Base-by-base conservation (phyloP, 2,113 vertebrate genomes). In the Setophaga coronata region DNA sequence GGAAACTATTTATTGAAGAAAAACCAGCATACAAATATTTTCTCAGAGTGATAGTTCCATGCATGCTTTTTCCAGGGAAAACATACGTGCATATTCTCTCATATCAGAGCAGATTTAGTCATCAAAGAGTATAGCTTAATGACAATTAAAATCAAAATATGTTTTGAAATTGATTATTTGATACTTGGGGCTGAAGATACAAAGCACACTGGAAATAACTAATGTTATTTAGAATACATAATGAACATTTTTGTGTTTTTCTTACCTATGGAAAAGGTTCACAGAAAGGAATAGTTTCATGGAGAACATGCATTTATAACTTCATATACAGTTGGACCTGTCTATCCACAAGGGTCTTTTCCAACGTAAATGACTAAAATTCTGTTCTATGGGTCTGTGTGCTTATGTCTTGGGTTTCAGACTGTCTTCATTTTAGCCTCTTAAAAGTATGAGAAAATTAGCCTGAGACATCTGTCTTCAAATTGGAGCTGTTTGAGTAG, bases 281-380 rank as follows among this genome's bases (percentile, higher is more conserved):
- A 14, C 36, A 47, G 20, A 43, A 56, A 82, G 8, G 18, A 74
- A 66, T 19, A 36, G 3, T 64, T 71, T 26, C 4, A 67, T 38
- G 14, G 42, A 67, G 4, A 74, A 8, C 7, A 33, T 16, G 3
- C 19, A 17, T 79, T 56, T 67, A n/a, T 50, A 69, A 17, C 23
- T 70, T 74, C 51, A 36, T 36, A 18, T 24, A 9, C 2, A 34
- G 9, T 6, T 45, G 6, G 17, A 34, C 5, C 33, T 0, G 0
- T 33, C 0, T 0, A 40, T 50, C 45, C 45, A 61, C 56, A 20
- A 74, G 19, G 13, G 6, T 40, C 18, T 78, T 67, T 69, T 72
- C 13, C 45, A 83, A 19, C 0, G 0, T 45, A 72, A 86, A 45
- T 28, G 6, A 16, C 21, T 53, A 7, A 42, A 31, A 60, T 43